Evolutionary conservation across 2,888 invertebrate genomes (phyloP), one percentile per base, ranked within the genome.

Genomic region (Tetragonisca angustula): DNA sequence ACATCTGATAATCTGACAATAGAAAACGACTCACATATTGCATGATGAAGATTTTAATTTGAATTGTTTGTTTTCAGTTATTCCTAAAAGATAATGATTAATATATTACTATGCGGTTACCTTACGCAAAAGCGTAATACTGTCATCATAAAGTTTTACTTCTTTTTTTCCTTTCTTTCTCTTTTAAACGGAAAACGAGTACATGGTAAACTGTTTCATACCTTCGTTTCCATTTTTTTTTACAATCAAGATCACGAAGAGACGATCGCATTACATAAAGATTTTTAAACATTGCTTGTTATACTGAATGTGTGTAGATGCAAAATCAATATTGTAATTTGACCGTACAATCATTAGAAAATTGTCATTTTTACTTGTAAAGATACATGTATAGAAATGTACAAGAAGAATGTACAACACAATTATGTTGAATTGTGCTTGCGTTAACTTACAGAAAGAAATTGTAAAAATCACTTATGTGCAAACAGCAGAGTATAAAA

Each of bases 401-500:
- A 83, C 56, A 73, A 81, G 77, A 79, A 81, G 79, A 74, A 79
- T 75, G 68, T 71, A 81, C 19, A 61, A 61, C 72, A 74, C 76
- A 59, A 65, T 81, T 61, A 56, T 72, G n/a, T 65, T 71, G 43
- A 71, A 81, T 77, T 69, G 77, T 72, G 71, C 59, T 73, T 27
- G 81, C 71, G 61, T 76, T 76, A 76, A 67, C 78, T 86, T 82
- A 72, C 71, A 81, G 81, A 88, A 86, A 81, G 75, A 86, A 88
- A 84, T 88, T 70, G 81, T 81, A 79, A 79, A 87, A 87, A 82
- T 83, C 81, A 85, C 78, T 86, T 89, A 85, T 79, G 85, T 87
- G 87, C 84, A 84, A 88, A 82, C 74, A 87, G 83, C 84, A 86
- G 84, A 86, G 86, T 89, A 89, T 87, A 89, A 89, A 87, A 87